Evolutionary conservation across 2,888 invertebrate genomes (phyloP), one percentile per base, ranked within the genome.

Genomic region (Lordiphosa andalusiaca): DNA sequence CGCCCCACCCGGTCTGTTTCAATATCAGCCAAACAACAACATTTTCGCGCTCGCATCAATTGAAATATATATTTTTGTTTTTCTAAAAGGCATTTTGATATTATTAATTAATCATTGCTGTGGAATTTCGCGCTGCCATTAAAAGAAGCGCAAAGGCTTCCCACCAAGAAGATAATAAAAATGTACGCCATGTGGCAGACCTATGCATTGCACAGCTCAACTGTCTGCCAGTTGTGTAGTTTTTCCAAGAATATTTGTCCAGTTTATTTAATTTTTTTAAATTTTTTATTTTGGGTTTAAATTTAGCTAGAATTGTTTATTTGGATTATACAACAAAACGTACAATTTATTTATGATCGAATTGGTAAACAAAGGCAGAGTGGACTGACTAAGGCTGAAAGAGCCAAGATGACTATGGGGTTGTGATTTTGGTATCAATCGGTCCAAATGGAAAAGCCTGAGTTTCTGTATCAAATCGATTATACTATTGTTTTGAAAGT

Each of bases 71-170:
- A 64, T 71, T 69, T 67, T 64, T 73, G 66, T 61, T 73, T 72
- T 56, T 74, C 69, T 42, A 63, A 58, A 65, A 56, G 68, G 60
- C 52, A 64, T 58, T 52, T 57, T 57, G 77, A 63, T 67, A 66
- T 73, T 82, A 76, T 80, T 76, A 70, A 80, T 83, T 80, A 80
- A 83, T 83, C 78, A 80, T 83, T 69, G 80, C 74, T 64, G 42
- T 64, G 83, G 76, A 83, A 80, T 63, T 80, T 71, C 54, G 59
- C 66, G 61, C 62, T 51, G 60, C 75, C 75, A 82, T 78, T 78
- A 65, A 67, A 71, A 60, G 67, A 57, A 67, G 56, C 62, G 53
- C 63, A 62, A 71, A 69, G 36, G 63, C 73, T 54, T 59, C 54
- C 53, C 56, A 62, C 33, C 60, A 48, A 64, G 73, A 71, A 71